Base-by-base conservation (phyloP, 2,797 vertebrate species). In the Poeciliopsis infans region DNA sequence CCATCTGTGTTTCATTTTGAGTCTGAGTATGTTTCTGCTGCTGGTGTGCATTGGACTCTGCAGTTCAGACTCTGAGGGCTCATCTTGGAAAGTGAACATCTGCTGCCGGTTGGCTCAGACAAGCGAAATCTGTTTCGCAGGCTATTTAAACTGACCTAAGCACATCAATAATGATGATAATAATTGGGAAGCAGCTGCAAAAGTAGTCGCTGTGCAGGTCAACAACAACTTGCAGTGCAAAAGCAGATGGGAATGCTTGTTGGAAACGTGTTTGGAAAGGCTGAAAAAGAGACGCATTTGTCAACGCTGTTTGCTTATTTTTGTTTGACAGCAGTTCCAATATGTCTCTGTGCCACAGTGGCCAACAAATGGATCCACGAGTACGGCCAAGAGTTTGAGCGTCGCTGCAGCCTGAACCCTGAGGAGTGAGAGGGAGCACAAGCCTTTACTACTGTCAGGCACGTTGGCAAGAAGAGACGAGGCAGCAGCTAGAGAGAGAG, bases 281-380 rank as follows among this genome's bases (percentile, higher is more conserved):
- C 2, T 77, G 46, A 79, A 25, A 18, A 47, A 45, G 74, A 73
- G 1, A 33, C 25, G 36, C 7, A 12, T 70, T 70, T 10, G 20
- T 59, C 1, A 68, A 28, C 2, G 28, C 10, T 28, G 57, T 59
- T 55, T 59, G 55, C n/a, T 61, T 61, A 33, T 3, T 69, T 39
- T 43, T 28, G 28, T 51, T 70, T 36, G 49, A 28, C 47, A 13
- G 41, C 8, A 10, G 2, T 82, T 59, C 78, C 1, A 0, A 15
- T 80, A 1, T 80, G 28, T 84, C 13, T 89, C 41, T 79, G 72
- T 87, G 11, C 94, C 94, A 23, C 92, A 99, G 98, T 98, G 94
- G 98, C 97, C 2, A 99, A 98, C 91, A 99, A 98, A 79, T 99
- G 97, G 98, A 96, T 99, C 85, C 98, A 98, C 0, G 98, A 98